A percentile compares a stretch with the other conserved stretches of the same genome.
Conservation (phyloP, 2,113 vertebrate species). For the Paradoxurus hermaphroditus region DNA sequence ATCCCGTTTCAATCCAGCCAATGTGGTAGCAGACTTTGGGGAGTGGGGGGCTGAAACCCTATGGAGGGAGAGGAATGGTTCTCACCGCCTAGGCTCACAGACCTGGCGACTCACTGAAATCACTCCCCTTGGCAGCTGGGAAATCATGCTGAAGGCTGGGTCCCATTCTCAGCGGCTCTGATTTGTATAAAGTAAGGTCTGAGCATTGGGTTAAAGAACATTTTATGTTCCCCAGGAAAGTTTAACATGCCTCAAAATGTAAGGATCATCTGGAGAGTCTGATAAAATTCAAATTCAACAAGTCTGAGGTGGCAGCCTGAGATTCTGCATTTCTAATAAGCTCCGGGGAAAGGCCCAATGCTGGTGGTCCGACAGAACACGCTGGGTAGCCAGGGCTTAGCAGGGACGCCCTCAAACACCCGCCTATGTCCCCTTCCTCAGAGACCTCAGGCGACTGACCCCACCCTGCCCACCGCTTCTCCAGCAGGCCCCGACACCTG, state of each 20-base stretch:
- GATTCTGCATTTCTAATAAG: neutral
- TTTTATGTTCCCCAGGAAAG: neutral
- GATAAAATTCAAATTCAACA: neutral
- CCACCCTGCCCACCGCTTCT: neutral
- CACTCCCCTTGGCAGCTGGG: neutral
- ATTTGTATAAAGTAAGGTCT: neutral
- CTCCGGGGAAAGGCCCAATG: neutral
- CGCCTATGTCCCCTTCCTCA: neutral
- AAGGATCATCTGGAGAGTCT: neutral
- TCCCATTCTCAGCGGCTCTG: neutral
- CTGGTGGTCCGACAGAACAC: neutral
- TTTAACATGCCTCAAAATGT: neutral
- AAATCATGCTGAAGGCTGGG: neutral
- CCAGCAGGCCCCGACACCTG: neutral
- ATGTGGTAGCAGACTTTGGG: neutral
- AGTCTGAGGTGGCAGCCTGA: neutral
- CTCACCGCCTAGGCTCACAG: neutral
- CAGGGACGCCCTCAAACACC: neutral
- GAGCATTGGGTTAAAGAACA: neutral
- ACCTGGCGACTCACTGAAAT: neutral
- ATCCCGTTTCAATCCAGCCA: neutral
- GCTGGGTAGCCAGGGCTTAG: no score
- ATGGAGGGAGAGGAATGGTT: rapidly evolving
- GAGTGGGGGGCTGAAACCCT: neutral
- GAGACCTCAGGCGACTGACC: neutral